phyloP scores from a whole-genome alignment of 2,797 vertebrate genomes.

The Coluber constrictor region DNA sequence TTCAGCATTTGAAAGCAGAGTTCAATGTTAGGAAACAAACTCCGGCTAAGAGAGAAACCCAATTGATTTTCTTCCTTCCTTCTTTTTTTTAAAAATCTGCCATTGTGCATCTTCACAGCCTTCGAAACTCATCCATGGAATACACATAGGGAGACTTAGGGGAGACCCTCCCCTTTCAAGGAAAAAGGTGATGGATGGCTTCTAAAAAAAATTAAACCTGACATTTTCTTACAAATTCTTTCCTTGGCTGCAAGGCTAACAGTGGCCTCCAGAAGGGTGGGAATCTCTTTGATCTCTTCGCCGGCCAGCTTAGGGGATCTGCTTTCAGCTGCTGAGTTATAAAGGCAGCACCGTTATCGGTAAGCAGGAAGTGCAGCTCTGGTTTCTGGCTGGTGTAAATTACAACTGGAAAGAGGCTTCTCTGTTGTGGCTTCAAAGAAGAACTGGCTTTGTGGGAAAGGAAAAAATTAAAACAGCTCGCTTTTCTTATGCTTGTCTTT shows the following conservation, averaged over 20 bases:
- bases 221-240: not conserved
- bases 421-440: slow-evolving; percentile 7
- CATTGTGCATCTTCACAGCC: not conserved
- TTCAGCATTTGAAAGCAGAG: not conserved
- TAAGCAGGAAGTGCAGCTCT: slow-evolving; percentile 23
- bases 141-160: not conserved
- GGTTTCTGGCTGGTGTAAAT: slow-evolving; percentile 14
- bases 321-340: slow-evolving; percentile 19
- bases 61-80: not conserved
- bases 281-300: slow-evolving; percentile 9
- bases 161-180: not conserved
- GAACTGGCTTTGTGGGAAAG: not conserved
- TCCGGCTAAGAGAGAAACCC: not conserved
- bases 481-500: not conserved
- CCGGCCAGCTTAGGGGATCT: not conserved
- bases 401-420: slow-evolving; percentile 8
- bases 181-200: not conserved
- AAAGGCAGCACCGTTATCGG: slow-evolving; percentile 7
- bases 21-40: not conserved
- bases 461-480: not conserved
- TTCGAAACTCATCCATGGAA: not conserved
- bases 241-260: not conserved
- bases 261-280: not conserved
- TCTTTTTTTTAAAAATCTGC: not conserved
- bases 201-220: not conserved